These are phyloP conservation scores for Drosophila imparisetae DNA, from an alignment of 2,888 invertebrate species.

Conservation along the genomic window DNA sequence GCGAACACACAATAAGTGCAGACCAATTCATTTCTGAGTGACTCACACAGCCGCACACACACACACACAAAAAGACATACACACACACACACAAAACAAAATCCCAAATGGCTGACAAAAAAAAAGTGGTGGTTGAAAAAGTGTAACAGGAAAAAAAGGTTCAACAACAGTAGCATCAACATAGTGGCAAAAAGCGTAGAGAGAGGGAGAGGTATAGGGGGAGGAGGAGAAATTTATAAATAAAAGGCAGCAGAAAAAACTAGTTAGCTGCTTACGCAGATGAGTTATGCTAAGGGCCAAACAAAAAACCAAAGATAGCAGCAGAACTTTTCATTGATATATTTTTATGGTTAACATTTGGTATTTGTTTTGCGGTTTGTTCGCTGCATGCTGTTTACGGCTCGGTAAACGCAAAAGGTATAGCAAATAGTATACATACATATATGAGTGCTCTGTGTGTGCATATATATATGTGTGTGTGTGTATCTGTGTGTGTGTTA, in stretches of 20 bases:
- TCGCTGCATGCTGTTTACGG: slow-evolving; percentile 60
- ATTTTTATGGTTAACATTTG: slow-evolving; percentile 58
- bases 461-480: not conserved
- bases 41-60: slow-evolving; percentile 37
- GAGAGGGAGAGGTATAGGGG: not conserved
- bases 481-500: slow-evolving; percentile 24
- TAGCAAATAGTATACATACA: slow-evolving; percentile 13
- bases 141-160: slow-evolving; percentile 32
- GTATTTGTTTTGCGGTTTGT: not conserved
- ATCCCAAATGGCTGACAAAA: slow-evolving; percentile 52
- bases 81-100: slow-evolving; percentile 25
- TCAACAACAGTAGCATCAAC: slow-evolving; percentile 24
- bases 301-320: slow-evolving; percentile 43
- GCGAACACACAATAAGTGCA: slow-evolving; percentile 42
- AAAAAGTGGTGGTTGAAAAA: slow-evolving; percentile 28
- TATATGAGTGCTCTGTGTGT: not conserved
- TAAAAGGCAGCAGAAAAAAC: slow-evolving; percentile 10
- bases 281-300: slow-evolving; percentile 43
- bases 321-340: slow-evolving; percentile 71
- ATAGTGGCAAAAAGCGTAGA: slow-evolving; percentile 33
- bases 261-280: slow-evolving; percentile 47
- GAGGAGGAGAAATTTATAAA: slow-evolving; percentile 4
- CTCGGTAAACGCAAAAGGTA: slow-evolving; percentile 57
- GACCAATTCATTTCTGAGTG: slow-evolving; percentile 67
- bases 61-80: slow-evolving; percentile 7